Evolutionary conservation across 2,113 vertebrate species (phyloP).

Genomic region (Narcine bancroftii): DNA sequence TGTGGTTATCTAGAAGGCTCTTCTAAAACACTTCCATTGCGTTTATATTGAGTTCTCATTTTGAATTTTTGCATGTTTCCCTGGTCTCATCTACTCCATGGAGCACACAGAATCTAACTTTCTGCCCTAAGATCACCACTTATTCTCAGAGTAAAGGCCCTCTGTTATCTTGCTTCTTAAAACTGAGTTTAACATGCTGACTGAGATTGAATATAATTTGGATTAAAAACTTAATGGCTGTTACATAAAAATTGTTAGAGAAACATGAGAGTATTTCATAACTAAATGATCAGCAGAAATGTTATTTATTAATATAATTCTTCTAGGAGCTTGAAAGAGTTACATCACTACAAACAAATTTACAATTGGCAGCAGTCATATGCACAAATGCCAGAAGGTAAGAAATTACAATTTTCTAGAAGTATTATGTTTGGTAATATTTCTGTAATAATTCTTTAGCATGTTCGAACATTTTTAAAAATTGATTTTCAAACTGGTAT

Average conservation of each 20-base stretch:
- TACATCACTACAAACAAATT: constrained; percentile 80
- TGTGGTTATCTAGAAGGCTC: too few species aligned
- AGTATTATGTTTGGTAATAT: background rate
- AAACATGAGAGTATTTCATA: background rate
- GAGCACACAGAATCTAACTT: too few species aligned
- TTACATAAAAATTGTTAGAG: too few species aligned
- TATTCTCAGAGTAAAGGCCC: too few species aligned
- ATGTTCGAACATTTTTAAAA: background rate
- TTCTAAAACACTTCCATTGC: too few species aligned
- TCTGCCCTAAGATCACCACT: too few species aligned
- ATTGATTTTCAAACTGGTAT: background rate
- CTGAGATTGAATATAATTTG: background rate
- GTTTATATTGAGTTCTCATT: too few species aligned
- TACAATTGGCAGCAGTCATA: constrained; percentile 89
- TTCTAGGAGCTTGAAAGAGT: constrained; percentile 87
- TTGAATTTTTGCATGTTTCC: too few species aligned
- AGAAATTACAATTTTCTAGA: constrained; percentile 29
- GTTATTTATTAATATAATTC: background rate
- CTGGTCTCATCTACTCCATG: too few species aligned
- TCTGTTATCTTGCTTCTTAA: too few species aligned
- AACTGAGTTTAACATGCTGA: too few species aligned
- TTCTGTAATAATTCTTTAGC: background rate
- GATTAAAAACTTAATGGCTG: background rate
- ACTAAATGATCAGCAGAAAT: background rate
- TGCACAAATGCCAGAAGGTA: constrained; percentile 95